These are phyloP conservation scores for Atrina japonica DNA, from an alignment of 2,888 invertebrate genomes.

Conservation along the genomic window DNA sequence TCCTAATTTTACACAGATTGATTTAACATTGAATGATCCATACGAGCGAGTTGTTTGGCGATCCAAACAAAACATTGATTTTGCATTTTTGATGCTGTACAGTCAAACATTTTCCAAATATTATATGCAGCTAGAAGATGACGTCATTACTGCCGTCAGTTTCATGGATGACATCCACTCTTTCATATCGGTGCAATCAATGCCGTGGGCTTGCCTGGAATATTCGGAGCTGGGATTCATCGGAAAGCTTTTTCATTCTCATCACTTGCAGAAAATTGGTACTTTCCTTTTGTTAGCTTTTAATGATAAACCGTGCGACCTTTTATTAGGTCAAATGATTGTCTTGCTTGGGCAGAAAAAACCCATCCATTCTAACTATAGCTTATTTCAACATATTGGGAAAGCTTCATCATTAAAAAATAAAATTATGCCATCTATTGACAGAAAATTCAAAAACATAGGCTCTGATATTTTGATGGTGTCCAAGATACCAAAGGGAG, in stretches of 20 bases:
- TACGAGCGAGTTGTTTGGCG: slow-evolving; percentile 22
- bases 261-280: slow-evolving; percentile 54
- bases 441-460: slow-evolving; percentile 47
- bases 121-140: slow-evolving; percentile 33
- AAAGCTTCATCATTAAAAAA: slow-evolving; percentile 56
- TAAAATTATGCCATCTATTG: slow-evolving; percentile 60
- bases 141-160: slow-evolving; percentile 16
- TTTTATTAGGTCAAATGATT: slow-evolving; percentile 51
- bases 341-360: slow-evolving; percentile 44
- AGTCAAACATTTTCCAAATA: slow-evolving; percentile 22
- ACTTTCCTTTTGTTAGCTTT: slow-evolving; percentile 71
- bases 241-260: slow-evolving; percentile 61
- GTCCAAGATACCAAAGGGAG: slow-evolving; percentile 19
- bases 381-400: slow-evolving; percentile 63
- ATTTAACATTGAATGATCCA: slow-evolving; percentile 25
- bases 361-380: slow-evolving; percentile 48
- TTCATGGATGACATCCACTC: slow-evolving; percentile 44
- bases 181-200: slow-evolving; percentile 58
- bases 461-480: slow-evolving; percentile 23
- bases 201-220: slow-evolving; percentile 59
- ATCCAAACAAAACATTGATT: slow-evolving; percentile 32
- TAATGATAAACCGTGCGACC: slow-evolving; percentile 58
- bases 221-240: slow-evolving; percentile 64
- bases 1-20: slow-evolving; percentile 8
- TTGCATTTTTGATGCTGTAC: slow-evolving; percentile 27